Evolutionary conservation across 2,797 vertebrate genomes (phyloP).

Genomic region (Darevskia mixta): DNA sequence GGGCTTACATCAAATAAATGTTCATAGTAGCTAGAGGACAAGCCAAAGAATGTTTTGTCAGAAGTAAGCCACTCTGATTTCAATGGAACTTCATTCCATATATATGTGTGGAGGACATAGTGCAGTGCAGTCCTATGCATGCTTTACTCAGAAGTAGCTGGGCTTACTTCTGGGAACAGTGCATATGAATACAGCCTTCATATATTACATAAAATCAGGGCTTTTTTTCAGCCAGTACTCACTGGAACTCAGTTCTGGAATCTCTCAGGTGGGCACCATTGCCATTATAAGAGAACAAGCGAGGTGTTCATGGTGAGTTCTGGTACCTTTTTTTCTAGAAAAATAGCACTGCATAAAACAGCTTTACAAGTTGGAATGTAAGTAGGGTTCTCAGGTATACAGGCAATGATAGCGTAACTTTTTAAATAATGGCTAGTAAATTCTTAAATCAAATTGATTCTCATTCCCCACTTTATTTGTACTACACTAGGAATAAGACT

Average conservation of each 20-base stretch:
- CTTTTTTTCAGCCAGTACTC: too few species aligned
- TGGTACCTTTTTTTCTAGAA: too few species aligned
- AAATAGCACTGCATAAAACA: not conserved
- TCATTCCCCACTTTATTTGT: not conserved
- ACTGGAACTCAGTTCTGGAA: too few species aligned
- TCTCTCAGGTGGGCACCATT: too few species aligned
- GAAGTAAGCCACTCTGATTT: not conserved
- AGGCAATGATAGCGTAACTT: not conserved
- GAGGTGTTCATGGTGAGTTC: too few species aligned
- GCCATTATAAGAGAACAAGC: too few species aligned
- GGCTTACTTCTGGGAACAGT: constrained; percentile 2
- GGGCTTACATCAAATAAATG: not conserved
- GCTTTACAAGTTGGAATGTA: not conserved
- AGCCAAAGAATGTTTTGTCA: not conserved
- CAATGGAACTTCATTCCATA: accelerated
- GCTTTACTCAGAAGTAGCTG: not conserved
- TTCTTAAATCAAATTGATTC: not conserved
- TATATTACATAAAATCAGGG: not conserved
- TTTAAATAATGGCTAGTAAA: constrained; percentile 3
- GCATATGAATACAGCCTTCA: not conserved
- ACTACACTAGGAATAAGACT: not conserved
- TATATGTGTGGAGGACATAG: not conserved
- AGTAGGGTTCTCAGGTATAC: not conserved
- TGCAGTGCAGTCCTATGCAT: not conserved
- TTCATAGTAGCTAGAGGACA: not conserved